These are phyloP conservation scores for Epistrophe eligans DNA, from an alignment of 2,888 invertebrate species.

Conservation along the genomic window DNA sequence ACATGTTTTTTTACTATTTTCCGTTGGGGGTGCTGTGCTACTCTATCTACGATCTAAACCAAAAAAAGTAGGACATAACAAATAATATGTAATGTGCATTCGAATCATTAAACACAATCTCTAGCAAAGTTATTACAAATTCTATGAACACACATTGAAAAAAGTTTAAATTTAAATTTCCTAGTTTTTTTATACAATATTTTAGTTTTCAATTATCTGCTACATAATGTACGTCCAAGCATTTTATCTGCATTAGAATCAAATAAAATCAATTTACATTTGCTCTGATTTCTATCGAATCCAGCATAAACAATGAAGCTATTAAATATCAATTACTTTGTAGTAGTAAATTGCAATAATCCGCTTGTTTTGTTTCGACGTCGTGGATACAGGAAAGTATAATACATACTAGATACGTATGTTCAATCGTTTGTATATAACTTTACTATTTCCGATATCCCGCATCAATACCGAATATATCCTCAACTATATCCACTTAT, in stretches of 20 bases:
- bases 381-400: not conserved
- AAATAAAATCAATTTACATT: slow-evolving; percentile 27
- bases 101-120: slow-evolving; percentile 5
- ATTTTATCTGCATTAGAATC: slow-evolving; percentile 11
- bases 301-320: not conserved
- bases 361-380: slow-evolving; percentile 14
- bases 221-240: not conserved
- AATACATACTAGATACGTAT: not conserved
- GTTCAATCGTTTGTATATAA: not conserved
- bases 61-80: not conserved
- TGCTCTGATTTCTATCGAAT: slow-evolving; percentile 21
- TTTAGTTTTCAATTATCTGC: not conserved
- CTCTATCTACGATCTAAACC: too few relatives aligned
- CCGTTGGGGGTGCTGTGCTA: not conserved
- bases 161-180: not conserved
- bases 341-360: slow-evolving; percentile 31
- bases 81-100: not conserved
- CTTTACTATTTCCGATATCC: not conserved
- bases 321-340: slow-evolving; percentile 39
- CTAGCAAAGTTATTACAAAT: not conserved
- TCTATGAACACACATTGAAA: not conserved
- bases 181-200: slow-evolving; percentile 1
- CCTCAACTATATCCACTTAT: not conserved
- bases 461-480: not conserved
- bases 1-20: not conserved